Percentiles rank a stretch among this genome's conserved stretches.
phyloP scores from a whole-genome alignment of 1,140 invertebrate genomes.

The Drosophila leontia region DNA sequence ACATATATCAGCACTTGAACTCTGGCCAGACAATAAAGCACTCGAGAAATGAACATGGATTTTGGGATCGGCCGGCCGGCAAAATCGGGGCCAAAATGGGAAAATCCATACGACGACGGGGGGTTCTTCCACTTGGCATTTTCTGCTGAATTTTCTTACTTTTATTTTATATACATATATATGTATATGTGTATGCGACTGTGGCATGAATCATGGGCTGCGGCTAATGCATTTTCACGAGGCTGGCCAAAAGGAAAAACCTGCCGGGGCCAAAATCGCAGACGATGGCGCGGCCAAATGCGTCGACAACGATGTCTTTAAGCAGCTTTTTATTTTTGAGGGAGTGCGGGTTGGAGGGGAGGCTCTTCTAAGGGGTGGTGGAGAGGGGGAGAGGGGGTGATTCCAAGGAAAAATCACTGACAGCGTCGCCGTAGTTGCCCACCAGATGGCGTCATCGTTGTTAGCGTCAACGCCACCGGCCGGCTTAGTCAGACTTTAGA shows the following conservation, averaged over 20 bases:
- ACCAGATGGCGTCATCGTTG: constrained; percentile 70
- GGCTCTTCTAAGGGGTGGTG: background rate
- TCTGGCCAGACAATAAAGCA: constrained; percentile 50
- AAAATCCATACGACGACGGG: constrained; percentile 38
- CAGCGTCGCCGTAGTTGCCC: constrained; percentile 50
- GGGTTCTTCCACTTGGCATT: constrained; percentile 35
- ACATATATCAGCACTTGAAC: constrained; percentile 28
- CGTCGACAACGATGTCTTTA: constrained; percentile 54
- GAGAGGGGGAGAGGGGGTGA: background rate
- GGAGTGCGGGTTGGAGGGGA: background rate
- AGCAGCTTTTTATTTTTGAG: constrained; percentile 23
- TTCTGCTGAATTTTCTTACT: constrained; percentile 5
- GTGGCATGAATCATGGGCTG: constrained; percentile 54
- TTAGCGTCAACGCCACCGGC: constrained; percentile 56
- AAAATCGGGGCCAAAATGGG: constrained; percentile 64
- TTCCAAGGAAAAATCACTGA: constrained; percentile 55
- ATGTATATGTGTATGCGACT: background rate
- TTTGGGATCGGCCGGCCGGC: constrained; percentile 34
- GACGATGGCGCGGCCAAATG: constrained; percentile 59
- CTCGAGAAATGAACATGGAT: constrained; percentile 68
- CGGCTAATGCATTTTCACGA: constrained; percentile 74
- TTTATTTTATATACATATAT: background rate
- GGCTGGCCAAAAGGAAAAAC: constrained; percentile 65
- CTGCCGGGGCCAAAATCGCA: constrained; percentile 56
- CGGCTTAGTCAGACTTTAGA: constrained; percentile 51